Evolutionary conservation across 2,888 invertebrate species (phyloP), one percentile per base, ranked within the genome.

Genomic region (Heteropelma amictum): DNA sequence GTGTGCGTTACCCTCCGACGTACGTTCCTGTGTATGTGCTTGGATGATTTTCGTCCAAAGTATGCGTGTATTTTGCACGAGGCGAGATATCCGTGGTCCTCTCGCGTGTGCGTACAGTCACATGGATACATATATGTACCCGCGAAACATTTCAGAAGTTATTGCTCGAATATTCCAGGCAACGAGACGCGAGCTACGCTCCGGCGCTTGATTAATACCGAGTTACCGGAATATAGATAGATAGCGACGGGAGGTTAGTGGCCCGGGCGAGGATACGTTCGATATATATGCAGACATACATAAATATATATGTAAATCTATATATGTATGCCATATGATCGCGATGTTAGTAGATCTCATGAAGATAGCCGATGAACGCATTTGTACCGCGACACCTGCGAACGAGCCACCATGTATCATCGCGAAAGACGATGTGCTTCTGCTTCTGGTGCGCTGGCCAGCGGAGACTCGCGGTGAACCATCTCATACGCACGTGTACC

Each of bases 381-480:
- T 86, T 87, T 86, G 85, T 87, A 81, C 80, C 63, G 82, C 81
- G 84, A 85, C 86, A 87, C 86, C 87, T 87, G 86, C 86, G 81
- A 81, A 81, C 82, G 79, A 81, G 65, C 54, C 38, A 33, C 38
- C 67, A 87, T 86, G 85, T 82, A 85, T 81, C 82, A 86, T 75
- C 87, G 87, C 88, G 86, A 88, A 88, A 88, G 40, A 53, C 53
- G 28, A 45, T 70, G 63, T 68, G 56, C 73, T 35, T 67, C 61
- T 67, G 61, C 63, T 73, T 53, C 72, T 54, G 49, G 35, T 28
- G n/a, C n/a, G n/a, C n/a, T n/a, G 26, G 14, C 60, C 53, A 17
- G 17, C 51, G 17, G 30, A 45, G 61, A 60, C 45, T 54, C 63
- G 73, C n/a, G n/a, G n/a, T 51, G 33, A 73, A 63, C 61, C 61